A percentile compares a stretch with the other conserved stretches of the same genome.
Evolutionary conservation across 23 tunicate genomes (phyloP).

Genomic region (Trididemnum clinides): DNA sequence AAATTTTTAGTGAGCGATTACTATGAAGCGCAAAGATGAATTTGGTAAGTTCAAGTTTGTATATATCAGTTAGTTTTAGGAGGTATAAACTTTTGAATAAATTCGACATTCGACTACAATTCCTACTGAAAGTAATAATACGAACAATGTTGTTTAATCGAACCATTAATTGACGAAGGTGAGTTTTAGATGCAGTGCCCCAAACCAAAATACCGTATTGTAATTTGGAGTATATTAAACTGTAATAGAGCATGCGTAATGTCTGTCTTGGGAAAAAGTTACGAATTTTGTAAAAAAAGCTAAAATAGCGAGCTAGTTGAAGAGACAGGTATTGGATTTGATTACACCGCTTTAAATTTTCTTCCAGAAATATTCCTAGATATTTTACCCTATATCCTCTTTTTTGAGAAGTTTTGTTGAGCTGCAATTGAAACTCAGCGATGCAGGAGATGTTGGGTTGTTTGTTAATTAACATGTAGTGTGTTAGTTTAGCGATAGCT

Average conservation of each 20-base stretch:
- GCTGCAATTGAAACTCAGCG: neutral
- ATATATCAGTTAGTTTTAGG: too few relatives aligned
- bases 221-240: too few relatives aligned
- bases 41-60: too few relatives aligned
- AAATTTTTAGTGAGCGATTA: too few relatives aligned
- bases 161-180: too few relatives aligned
- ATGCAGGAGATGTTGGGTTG: conserved; percentile 9
- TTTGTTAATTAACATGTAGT: neutral
- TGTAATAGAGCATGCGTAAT: neutral
- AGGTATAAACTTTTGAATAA: too few relatives aligned
- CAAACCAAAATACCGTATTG: too few relatives aligned
- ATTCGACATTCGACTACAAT: too few relatives aligned
- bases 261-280: neutral
- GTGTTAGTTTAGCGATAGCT: conserved; percentile 7
- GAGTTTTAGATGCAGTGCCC: too few relatives aligned
- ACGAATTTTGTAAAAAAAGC: neutral
- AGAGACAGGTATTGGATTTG: conserved; percentile 16
- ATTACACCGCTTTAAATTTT: conserved; percentile 10
- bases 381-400: neutral
- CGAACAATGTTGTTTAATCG: too few relatives aligned
- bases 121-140: too few relatives aligned
- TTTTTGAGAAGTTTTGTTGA: neutral
- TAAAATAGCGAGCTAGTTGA: conserved; percentile 6
- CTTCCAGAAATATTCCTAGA: neutral
- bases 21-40: too few relatives aligned